phyloP scores from a whole-genome alignment of 92 coral and sea anemone genomes.

The Epizoanthus stellaris region DNA sequence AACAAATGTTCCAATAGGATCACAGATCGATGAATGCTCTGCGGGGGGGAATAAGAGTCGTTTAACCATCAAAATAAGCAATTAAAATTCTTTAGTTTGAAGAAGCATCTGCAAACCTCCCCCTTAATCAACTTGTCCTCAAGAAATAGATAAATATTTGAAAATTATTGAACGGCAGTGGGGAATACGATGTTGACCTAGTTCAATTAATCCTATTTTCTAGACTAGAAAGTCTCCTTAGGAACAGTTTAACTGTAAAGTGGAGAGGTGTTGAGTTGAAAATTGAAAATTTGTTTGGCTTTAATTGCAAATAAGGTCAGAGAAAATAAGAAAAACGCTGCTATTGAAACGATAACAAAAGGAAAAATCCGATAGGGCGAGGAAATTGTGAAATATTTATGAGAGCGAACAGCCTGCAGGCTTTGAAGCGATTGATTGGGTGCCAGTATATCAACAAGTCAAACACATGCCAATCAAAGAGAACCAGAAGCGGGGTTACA shows the following conservation, averaged over 20 bases:
- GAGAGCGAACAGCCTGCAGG: slow-evolving; percentile 87
- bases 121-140: slow-evolving; percentile 87
- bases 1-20: slow-evolving; percentile 51
- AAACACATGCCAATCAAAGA: slow-evolving; percentile 91
- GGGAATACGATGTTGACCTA: slow-evolving; percentile 86
- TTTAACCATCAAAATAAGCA: slow-evolving; percentile 91
- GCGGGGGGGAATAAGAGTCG: slow-evolving; percentile 88
- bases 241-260: slow-evolving; percentile 8
- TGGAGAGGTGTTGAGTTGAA: slow-evolving; percentile 22
- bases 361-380: slow-evolving; percentile 91
- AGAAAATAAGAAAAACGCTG: slow-evolving; percentile 76
- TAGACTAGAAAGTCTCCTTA: not conserved
- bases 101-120: slow-evolving; percentile 88
- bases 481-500: slow-evolving; percentile 86
- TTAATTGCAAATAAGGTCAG: slow-evolving; percentile 87
- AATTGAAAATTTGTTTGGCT: slow-evolving; percentile 62
- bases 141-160: slow-evolving; percentile 86
- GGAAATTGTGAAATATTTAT: slow-evolving; percentile 93
- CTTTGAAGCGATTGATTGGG: slow-evolving; percentile 81
- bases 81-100: slow-evolving; percentile 86
- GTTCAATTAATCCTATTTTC: slow-evolving; percentile 75
- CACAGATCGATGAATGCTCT: slow-evolving; percentile 71
- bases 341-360: slow-evolving; percentile 88
- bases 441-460: slow-evolving; percentile 86
- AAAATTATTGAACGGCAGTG: slow-evolving; percentile 80